phyloP scores from a whole-genome alignment of 2,113 vertebrate genomes.

The Erythrolamprus reginae region DNA sequence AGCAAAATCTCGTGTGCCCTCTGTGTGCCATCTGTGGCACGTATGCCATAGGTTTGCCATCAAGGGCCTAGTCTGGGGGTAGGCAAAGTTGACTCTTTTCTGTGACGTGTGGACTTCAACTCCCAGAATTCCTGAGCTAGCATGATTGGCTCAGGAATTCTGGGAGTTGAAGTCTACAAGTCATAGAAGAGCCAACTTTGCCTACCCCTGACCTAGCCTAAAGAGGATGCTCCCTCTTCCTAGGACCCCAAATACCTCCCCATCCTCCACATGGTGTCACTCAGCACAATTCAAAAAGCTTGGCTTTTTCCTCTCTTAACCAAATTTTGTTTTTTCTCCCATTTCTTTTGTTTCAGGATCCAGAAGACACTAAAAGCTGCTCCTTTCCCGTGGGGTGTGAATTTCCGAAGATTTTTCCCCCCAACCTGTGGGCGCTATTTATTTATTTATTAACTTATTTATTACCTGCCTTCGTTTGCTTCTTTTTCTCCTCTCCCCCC shows the following conservation, averaged over 20 bases:
- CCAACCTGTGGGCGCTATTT: background rate
- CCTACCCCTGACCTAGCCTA: background rate
- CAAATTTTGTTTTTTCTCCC: too few relatives aligned
- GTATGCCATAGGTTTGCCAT: too few relatives aligned
- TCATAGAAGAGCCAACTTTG: too few relatives aligned
- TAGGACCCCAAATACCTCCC: background rate
- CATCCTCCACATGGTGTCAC: background rate
- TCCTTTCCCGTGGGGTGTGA: background rate
- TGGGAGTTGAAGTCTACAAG: too few relatives aligned
- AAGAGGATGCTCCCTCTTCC: background rate
- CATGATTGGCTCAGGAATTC: too few relatives aligned
- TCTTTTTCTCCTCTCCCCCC: accelerated
- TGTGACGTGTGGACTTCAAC: too few relatives aligned
- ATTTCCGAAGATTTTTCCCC: background rate
- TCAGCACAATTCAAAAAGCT: background rate
- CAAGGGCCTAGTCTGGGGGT: too few relatives aligned
- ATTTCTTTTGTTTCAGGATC: background rate
- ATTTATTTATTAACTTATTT: slow-evolving; percentile 28
- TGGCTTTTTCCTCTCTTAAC: background rate
- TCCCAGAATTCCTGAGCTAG: too few relatives aligned
- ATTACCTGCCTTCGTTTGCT: background rate
- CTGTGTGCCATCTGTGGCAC: too few relatives aligned
- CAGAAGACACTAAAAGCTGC: background rate
- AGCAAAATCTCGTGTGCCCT: too few relatives aligned
- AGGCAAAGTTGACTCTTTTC: too few relatives aligned